Conservation (phyloP, 1,140 invertebrate genomes). For the Wasmannia auropunctata region DNA sequence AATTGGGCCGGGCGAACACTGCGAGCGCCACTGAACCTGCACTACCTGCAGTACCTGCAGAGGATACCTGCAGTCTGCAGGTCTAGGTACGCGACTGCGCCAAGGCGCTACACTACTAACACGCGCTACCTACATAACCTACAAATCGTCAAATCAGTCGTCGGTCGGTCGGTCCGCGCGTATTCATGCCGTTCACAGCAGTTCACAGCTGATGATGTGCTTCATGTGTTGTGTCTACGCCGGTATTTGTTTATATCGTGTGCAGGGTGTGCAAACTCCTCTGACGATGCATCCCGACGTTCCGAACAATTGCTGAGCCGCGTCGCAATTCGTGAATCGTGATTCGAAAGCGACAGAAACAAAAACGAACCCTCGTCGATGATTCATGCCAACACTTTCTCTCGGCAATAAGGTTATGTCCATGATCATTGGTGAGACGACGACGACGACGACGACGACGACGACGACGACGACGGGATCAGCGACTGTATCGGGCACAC, state of each 20-base stretch:
- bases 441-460: no score
- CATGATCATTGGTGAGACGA: background rate
- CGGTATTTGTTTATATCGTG: background rate
- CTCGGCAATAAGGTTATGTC: slow-evolving; percentile 27
- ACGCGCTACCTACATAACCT: no score
- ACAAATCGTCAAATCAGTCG: no score
- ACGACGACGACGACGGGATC: background rate
- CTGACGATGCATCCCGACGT: background rate
- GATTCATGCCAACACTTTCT: background rate
- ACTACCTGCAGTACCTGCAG: no score
- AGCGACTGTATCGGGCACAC: background rate
- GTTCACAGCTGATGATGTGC: background rate
- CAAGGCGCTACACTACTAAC: no score
- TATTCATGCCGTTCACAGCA: no score
- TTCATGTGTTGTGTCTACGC: background rate
- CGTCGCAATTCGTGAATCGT: no score
- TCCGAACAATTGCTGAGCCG: background rate
- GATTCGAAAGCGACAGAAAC: background rate
- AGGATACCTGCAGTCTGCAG: no score
- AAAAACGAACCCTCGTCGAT: background rate
- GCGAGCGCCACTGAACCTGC: no score
- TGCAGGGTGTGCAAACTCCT: background rate
- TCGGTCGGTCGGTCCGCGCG: no score
- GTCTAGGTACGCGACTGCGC: no score
- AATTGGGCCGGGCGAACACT: no score